Conservation (phyloP, 2,797 vertebrate species). For the Kryptolebias ocellatus region DNA sequence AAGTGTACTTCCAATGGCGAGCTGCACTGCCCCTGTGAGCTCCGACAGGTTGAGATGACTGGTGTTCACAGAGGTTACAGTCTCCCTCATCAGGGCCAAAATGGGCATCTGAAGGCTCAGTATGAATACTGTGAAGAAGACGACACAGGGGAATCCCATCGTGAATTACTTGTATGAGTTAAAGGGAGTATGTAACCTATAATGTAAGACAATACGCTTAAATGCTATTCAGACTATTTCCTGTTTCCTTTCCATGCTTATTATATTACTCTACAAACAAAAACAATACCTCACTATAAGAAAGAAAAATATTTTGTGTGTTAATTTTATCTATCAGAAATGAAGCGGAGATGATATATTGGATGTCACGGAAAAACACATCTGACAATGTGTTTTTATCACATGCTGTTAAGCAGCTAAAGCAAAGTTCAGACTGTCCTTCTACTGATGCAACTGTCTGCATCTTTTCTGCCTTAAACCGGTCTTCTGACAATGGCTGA, state of each 20-base stretch:
- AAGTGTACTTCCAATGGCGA: conserved; percentile 59
- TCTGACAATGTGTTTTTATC: no score
- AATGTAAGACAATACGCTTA: background rate
- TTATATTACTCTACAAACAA: background rate
- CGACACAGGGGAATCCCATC: background rate
- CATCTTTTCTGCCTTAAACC: background rate
- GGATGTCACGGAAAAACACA: no score
- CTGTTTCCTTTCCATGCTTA: no score
- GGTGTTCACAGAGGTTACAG: conserved; percentile 46
- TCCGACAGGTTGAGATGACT: conserved; percentile 54
- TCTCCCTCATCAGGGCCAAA: conserved; percentile 53
- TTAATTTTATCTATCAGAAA: no score
- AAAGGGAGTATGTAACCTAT: no score
- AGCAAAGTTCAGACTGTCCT: no score
- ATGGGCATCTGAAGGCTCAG: conserved; percentile 65
- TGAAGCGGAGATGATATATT: no score
- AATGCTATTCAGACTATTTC: background rate
- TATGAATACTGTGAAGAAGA: conserved; percentile 65
- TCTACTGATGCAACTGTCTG: background rate
- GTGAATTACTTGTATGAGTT: background rate
- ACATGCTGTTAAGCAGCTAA: no score
- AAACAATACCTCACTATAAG: no score
- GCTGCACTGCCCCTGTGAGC: conserved; percentile 45
- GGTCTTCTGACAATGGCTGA: background rate
- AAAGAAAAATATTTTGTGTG: no score